Conservation (phyloP, 2,797 vertebrate genomes). For the Dermochelys coriacea region DNA sequence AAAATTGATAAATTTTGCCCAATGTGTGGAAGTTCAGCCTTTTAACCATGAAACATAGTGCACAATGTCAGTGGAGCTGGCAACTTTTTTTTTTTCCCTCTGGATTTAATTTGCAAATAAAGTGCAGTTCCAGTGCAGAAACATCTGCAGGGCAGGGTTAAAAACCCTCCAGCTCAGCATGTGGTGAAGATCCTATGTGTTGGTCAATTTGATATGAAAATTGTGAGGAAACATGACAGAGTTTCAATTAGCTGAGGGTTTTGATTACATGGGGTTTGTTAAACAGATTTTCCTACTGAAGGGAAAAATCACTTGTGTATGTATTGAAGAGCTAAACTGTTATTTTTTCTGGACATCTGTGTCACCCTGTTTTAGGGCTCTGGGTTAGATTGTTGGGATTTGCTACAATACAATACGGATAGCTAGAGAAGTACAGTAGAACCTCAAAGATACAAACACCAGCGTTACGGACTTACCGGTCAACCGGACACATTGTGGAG, state of each 20-base stretch:
- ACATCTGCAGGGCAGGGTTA: not conserved
- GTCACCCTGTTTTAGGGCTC: not conserved
- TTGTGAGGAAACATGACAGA: not conserved
- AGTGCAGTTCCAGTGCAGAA: not conserved
- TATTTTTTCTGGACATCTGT: not conserved
- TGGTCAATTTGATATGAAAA: not conserved
- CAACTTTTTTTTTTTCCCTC: not conserved
- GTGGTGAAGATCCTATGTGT: not conserved
- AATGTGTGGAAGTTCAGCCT: not conserved
- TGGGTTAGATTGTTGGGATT: not conserved
- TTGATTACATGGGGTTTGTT: not conserved
- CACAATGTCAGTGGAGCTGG: not conserved
- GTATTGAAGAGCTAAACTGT: not conserved
- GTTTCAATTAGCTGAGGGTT: not conserved
- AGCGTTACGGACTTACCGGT: not conserved
- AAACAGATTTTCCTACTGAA: not conserved
- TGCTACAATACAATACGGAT: not conserved
- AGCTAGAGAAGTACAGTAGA: not conserved
- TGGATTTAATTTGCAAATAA: constrained; percentile 26
- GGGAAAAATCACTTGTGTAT: not conserved
- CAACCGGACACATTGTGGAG: too few relatives aligned
- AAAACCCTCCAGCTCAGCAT: not conserved
- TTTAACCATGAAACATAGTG: not conserved
- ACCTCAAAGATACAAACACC: rapidly evolving
- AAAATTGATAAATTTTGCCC: not conserved